Percentiles rank a stretch among this genome's conserved stretches.
Evolutionary conservation across 2,888 invertebrate species (phyloP).

Genomic region (Euproctis similis): DNA sequence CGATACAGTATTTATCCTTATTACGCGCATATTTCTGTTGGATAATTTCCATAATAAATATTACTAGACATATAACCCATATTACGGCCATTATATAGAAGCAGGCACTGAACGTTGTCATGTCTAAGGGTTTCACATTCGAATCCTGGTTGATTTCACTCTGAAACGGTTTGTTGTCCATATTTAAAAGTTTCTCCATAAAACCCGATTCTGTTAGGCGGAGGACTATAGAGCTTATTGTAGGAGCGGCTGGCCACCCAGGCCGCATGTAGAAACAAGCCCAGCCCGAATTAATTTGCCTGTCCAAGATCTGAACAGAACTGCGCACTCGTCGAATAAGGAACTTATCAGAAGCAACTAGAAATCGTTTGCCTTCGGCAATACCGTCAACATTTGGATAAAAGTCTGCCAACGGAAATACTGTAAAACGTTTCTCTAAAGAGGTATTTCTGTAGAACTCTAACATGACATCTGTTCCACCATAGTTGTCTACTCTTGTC

Average conservation of each 20-base stretch:
- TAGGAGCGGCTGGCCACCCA: constrained; percentile 39
- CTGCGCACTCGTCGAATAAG: constrained; percentile 13
- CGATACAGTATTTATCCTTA: too few relatives aligned
- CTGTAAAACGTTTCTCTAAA: constrained; percentile 22
- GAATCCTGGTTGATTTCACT: constrained; percentile 1
- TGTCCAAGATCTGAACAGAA: constrained; percentile 32
- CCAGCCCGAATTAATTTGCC: constrained; percentile 24
- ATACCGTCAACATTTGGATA: constrained; percentile 23
- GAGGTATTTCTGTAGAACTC: constrained; percentile 30
- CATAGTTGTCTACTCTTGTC: constrained; percentile 29
- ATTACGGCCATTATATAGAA: constrained; percentile 34
- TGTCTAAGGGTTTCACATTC: constrained; percentile 19
- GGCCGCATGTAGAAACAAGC: constrained; percentile 38
- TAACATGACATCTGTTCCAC: constrained; percentile 26
- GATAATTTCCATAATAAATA: too few relatives aligned
- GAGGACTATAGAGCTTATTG: constrained; percentile 23
- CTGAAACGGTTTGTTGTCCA: neutral
- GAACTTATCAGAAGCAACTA: constrained; percentile 29
- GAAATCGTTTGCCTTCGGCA: constrained; percentile 33
- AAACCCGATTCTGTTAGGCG: constrained; percentile 34
- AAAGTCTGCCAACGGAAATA: constrained; percentile 18
- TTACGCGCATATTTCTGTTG: too few relatives aligned
- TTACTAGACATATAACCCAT: constrained; percentile 29
- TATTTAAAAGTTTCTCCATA: neutral
- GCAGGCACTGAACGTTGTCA: constrained; percentile 31